Conservation (phyloP, 1,140 invertebrate species). For the Bombus soroeensis region DNA sequence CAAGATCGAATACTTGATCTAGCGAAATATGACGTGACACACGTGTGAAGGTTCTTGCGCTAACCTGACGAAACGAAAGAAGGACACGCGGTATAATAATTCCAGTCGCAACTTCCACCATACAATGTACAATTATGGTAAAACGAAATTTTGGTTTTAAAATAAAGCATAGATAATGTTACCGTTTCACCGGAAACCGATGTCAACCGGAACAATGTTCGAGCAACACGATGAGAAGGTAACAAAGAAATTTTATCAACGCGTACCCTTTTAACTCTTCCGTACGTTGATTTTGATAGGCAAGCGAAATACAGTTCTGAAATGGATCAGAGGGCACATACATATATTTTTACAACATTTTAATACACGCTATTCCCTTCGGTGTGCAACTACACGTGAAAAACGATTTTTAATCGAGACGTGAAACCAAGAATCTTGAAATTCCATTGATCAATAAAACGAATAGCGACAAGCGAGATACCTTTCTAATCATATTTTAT, state of each 20-base stretch:
- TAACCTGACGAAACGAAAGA: not conserved
- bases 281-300: not conserved
- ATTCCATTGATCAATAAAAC: not conserved
- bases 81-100: not conserved
- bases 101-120: not conserved
- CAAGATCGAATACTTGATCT: too few species aligned
- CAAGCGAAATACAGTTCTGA: not conserved
- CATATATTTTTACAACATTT: constrained; percentile 12
- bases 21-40: not conserved
- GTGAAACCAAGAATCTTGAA: not conserved
- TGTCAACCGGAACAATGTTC: not conserved
- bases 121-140: not conserved
- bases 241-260: not conserved
- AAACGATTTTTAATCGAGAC: not conserved
- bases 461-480: not conserved
- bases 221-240: not conserved
- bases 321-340: not conserved
- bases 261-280: not conserved
- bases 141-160: not conserved
- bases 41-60: too few species aligned
- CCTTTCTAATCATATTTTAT: not conserved
- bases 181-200: not conserved
- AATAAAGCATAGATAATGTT: not conserved
- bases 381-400: not conserved
- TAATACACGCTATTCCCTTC: not conserved